These are phyloP conservation scores for Ruditapes philippinarum DNA, from an alignment of 1,140 invertebrate genomes.

Conservation along the genomic window DNA sequence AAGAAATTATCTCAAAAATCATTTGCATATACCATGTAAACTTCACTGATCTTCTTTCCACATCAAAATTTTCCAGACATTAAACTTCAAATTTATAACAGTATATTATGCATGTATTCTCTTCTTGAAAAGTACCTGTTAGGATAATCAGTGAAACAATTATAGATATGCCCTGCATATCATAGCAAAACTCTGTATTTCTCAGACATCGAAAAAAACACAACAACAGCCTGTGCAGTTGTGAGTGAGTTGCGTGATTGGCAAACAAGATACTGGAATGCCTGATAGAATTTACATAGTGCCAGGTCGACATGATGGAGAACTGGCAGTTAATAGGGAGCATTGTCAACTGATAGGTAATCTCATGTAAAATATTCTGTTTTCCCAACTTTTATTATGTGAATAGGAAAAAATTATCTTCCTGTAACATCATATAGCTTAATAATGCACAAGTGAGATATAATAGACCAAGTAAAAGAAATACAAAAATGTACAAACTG, in stretches of 20 bases:
- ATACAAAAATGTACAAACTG: too few relatives aligned
- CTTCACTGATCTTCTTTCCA: background rate
- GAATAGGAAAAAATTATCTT: too few relatives aligned
- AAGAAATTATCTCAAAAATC: too few relatives aligned
- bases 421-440: too few relatives aligned
- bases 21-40: too few relatives aligned
- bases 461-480: too few relatives aligned
- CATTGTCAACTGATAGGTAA: background rate
- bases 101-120: too few relatives aligned
- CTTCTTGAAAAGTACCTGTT: background rate
- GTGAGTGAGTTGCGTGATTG: background rate
- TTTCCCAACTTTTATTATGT: too few relatives aligned
- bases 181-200: background rate
- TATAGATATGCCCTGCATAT: background rate
- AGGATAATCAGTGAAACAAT: background rate
- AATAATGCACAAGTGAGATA: too few relatives aligned
- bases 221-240: too few relatives aligned
- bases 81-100: too few relatives aligned
- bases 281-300: slow-evolving; percentile 13
- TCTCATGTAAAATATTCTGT: too few relatives aligned
- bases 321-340: background rate
- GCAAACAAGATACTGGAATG: slow-evolving; percentile 14
- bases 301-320: background rate
- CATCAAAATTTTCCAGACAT: background rate
- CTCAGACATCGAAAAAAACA: background rate